Percentiles rank a stretch among this genome's conserved stretches.
These are phyloP conservation scores for Artibeus lituratus DNA, from an alignment of 2,797 vertebrate species.

Conservation along the genomic window DNA sequence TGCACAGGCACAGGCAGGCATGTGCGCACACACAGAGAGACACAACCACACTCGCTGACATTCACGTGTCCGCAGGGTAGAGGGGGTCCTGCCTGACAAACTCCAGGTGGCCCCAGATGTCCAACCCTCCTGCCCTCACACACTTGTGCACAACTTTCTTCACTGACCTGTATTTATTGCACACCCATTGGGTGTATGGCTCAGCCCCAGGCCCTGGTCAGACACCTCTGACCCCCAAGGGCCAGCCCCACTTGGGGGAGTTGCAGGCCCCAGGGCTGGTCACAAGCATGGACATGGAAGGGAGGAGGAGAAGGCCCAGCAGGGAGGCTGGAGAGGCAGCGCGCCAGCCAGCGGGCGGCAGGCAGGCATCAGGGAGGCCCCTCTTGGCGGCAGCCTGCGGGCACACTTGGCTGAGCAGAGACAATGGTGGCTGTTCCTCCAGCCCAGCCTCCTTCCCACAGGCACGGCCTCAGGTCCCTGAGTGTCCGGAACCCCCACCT, in stretches of 20 bases:
- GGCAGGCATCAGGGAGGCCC: background rate
- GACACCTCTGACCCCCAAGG: background rate
- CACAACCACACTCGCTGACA: background rate
- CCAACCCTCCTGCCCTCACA: background rate
- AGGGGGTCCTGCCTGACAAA: background rate
- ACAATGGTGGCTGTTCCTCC: conserved; percentile 61
- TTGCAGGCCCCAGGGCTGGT: background rate
- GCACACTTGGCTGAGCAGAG: conserved; percentile 70
- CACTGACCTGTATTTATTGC: background rate
- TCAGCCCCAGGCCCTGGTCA: background rate
- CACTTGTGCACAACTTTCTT: background rate
- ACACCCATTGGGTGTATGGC: conserved; percentile 30
- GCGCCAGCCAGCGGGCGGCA: background rate
- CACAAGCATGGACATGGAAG: background rate
- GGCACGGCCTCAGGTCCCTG: background rate
- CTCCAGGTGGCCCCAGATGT: background rate
- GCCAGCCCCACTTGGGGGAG: background rate
- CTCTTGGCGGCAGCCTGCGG: conserved; percentile 1
- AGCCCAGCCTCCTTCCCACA: conserved; percentile 48
- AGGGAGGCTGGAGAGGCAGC: conserved; percentile 28
- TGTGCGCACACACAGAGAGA: background rate
- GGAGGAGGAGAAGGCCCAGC: background rate
- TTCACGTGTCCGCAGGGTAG: fast-evolving
- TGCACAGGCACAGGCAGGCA: background rate
- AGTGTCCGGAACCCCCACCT: background rate